A percentile compares a stretch with the other conserved stretches of the same genome.
phyloP scores from a whole-genome alignment of 2,113 vertebrate species.

The Xenus cinereus region DNA sequence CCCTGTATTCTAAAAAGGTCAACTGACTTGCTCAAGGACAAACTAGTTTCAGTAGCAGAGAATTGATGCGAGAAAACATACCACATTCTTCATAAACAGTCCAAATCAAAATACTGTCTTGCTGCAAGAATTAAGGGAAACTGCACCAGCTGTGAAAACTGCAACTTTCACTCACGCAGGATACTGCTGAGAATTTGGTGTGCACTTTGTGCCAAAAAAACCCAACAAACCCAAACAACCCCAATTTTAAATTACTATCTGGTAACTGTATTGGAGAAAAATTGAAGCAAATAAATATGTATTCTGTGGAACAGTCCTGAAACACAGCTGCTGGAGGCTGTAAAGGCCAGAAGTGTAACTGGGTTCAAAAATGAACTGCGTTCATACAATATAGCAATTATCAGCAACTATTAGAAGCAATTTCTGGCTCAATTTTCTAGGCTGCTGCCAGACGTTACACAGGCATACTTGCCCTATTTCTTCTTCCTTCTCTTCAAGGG shows the following conservation, averaged over 20 bases:
- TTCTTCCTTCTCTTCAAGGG: neutral
- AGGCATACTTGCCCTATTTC: neutral
- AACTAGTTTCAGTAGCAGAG: neutral
- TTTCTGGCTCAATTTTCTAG: neutral
- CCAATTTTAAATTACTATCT: neutral
- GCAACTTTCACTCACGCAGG: neutral
- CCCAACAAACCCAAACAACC: neutral
- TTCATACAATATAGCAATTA: neutral
- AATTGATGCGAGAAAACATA: neutral
- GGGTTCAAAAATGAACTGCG: neutral
- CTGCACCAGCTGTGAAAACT: neutral
- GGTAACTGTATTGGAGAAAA: neutral
- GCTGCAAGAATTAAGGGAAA: rapidly evolving
- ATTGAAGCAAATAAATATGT: neutral
- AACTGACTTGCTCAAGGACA: neutral
- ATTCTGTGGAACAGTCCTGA: neutral
- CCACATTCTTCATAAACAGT: neutral
- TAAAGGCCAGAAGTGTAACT: neutral
- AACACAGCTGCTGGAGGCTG: neutral
- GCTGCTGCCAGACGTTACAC: neutral
- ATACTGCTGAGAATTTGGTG: neutral
- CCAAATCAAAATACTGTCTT: neutral
- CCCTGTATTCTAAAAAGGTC: neutral
- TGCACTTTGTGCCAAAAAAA: neutral
- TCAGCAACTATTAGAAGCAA: neutral